Conservation (phyloP, 2,888 invertebrate species). For the Drosophila conformis region DNA sequence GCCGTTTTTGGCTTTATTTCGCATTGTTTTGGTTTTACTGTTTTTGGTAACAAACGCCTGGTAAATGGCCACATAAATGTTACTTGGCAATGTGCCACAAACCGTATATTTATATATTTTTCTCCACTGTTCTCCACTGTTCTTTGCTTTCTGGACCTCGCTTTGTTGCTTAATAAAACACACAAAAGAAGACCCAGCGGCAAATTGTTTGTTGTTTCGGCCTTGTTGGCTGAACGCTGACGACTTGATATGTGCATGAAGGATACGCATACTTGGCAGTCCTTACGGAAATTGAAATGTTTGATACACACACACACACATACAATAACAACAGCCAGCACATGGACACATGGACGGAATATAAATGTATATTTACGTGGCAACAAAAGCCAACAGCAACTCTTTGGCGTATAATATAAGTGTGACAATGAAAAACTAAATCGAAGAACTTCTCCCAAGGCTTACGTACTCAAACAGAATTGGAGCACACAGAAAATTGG, state of each 20-base stretch:
- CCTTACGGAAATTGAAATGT: conserved; percentile 76
- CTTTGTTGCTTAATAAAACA: conserved; percentile 56
- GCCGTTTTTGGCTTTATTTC: not conserved
- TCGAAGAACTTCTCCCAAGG: conserved; percentile 57
- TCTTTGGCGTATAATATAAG: conserved; percentile 53
- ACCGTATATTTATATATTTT: conserved; percentile 9
- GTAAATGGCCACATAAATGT: conserved; percentile 31
- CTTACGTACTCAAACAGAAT: conserved; percentile 53
- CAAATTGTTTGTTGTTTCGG: conserved; percentile 54
- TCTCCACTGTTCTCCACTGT: conserved; percentile 1
- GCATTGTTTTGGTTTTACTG: conserved; percentile 17
- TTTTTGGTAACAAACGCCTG: conserved; percentile 19
- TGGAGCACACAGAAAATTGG: conserved; percentile 61
- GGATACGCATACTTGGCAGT: conserved; percentile 47
- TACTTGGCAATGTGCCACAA: conserved; percentile 53
- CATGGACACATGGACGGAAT: conserved; percentile 33
- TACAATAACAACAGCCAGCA: not conserved
- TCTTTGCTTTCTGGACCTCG: conserved; percentile 37
- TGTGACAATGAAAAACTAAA: conserved; percentile 54
- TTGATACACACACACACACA: conserved; percentile 28
- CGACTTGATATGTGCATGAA: conserved; percentile 25
- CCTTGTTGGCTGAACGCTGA: conserved; percentile 32
- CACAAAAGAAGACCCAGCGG: conserved; percentile 61
- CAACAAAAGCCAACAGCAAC: conserved; percentile 63
- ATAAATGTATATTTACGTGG: conserved; percentile 67